These are phyloP conservation scores for Beroe forskalii DNA, from an alignment of 37 sponge, comb jelly and placozoan species.

Conservation along the genomic window DNA sequence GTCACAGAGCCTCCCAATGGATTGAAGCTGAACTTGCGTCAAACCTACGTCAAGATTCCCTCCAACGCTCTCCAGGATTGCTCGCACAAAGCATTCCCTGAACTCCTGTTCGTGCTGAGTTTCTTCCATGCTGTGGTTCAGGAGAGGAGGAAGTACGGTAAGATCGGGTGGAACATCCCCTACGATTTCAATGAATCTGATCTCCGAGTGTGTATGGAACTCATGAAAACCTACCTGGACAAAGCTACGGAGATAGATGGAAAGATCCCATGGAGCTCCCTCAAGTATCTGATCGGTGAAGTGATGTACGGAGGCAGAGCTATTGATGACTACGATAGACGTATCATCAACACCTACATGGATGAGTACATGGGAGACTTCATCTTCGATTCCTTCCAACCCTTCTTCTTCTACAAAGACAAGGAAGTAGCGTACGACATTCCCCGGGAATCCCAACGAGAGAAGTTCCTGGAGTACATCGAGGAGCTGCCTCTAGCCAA, in stretches of 20 bases:
- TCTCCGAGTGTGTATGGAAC: slow-evolving; percentile 94
- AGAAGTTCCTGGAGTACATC: slow-evolving; percentile 83
- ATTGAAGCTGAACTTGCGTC: slow-evolving; percentile 91
- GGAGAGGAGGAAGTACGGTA: slow-evolving; percentile 98
- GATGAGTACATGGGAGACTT: slow-evolving; percentile 99
- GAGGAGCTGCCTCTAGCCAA: slow-evolving; percentile 91
- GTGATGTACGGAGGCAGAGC: slow-evolving; percentile 99
- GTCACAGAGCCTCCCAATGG: slow-evolving; percentile 99
- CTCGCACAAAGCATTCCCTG: slow-evolving; percentile 85
- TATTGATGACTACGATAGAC: slow-evolving; percentile 95
- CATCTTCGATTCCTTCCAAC: slow-evolving; percentile 99
- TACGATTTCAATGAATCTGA: slow-evolving; percentile 99
- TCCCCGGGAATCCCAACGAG: slow-evolving; percentile 73
- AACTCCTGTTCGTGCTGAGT: slow-evolving; percentile 90
- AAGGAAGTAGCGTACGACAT: slow-evolving; percentile 87
- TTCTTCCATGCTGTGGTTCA: slow-evolving; percentile 99
- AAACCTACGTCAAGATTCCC: slow-evolving; percentile 92
- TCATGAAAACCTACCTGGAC: slow-evolving; percentile 88
- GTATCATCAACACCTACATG: slow-evolving; percentile 98
- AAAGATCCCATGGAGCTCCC: slow-evolving; percentile 97
- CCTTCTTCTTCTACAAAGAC: slow-evolving; percentile 95
- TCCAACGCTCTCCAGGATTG: slow-evolving; percentile 76
- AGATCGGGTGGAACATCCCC: slow-evolving; percentile 98
- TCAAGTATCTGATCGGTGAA: slow-evolving; percentile 99
- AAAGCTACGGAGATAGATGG: slow-evolving; percentile 87